Evolutionary conservation across 2,888 invertebrate genomes (phyloP).

Genomic region (Taphrorychus bicolor): DNA sequence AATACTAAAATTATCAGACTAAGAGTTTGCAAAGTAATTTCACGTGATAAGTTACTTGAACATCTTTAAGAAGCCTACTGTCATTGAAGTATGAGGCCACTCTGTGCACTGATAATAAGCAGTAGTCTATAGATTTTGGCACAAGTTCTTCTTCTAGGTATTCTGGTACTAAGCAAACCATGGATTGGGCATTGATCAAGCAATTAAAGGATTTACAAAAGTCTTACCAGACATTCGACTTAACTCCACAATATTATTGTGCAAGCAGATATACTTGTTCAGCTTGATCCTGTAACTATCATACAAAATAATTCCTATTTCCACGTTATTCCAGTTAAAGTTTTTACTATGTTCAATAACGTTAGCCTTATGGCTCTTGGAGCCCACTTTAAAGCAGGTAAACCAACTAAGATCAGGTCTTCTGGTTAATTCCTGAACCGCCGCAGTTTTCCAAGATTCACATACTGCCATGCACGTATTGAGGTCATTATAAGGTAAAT

Average conservation of each 20-base stretch:
- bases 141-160: constrained; percentile 51
- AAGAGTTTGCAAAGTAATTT: too few species aligned
- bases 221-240: constrained; percentile 37
- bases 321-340: constrained; percentile 47
- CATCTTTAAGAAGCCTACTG: constrained; percentile 27
- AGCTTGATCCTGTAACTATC: constrained; percentile 48
- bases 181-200: too few species aligned
- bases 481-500: constrained; percentile 49
- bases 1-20: constrained; percentile 15
- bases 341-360: constrained; percentile 45
- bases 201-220: neutral
- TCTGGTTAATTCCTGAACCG: constrained; percentile 45
- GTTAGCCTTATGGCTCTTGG: constrained; percentile 34
- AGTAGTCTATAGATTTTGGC: constrained; percentile 47
- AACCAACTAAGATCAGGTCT: constrained; percentile 50
- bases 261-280: constrained; percentile 49
- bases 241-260: constrained; percentile 41
- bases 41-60: too few species aligned
- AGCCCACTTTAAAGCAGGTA: constrained; percentile 44
- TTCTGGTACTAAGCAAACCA: constrained; percentile 50
- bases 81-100: constrained; percentile 48
- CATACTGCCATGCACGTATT: constrained; percentile 48
- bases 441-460: constrained; percentile 49
- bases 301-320: constrained; percentile 49
- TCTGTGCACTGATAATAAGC: constrained; percentile 50